These are phyloP conservation scores for Todiramphus chloris DNA, from an alignment of 2,113 vertebrate genomes.

Conservation along the genomic window DNA sequence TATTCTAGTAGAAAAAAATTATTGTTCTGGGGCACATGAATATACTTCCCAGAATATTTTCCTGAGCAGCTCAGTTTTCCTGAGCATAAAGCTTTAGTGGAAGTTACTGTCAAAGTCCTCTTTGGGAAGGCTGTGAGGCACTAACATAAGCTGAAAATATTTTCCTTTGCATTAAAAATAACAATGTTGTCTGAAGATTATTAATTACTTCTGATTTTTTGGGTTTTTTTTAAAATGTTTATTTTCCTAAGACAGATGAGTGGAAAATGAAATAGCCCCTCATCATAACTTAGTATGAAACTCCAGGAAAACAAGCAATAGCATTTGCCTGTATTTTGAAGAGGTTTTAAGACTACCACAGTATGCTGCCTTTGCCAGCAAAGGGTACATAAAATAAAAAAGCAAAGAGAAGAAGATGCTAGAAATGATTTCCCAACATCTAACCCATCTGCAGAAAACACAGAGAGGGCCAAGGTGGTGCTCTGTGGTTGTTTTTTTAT, in stretches of 20 bases:
- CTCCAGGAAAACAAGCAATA: neutral
- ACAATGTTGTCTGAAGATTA: neutral
- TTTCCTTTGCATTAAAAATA: neutral
- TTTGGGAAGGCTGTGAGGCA: neutral
- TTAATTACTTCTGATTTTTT: neutral
- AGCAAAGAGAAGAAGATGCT: neutral
- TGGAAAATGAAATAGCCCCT: neutral
- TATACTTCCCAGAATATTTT: neutral
- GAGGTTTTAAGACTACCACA: neutral
- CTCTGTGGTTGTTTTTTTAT: neutral
- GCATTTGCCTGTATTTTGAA: neutral
- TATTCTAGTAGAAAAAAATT: neutral
- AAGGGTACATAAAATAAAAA: neutral
- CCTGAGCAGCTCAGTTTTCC: neutral
- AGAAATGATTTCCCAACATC: neutral
- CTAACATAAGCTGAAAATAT: neutral
- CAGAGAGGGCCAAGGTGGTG: neutral
- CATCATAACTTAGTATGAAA: neutral
- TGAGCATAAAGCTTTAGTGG: neutral
- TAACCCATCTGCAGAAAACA: conserved; percentile 2
- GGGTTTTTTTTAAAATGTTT: neutral
- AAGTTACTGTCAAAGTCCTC: neutral
- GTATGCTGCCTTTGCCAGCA: neutral
- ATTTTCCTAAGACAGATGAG: neutral
- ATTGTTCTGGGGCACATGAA: neutral